phyloP scores from a whole-genome alignment of 2,113 vertebrate genomes.

The Micromys minutus region DNA sequence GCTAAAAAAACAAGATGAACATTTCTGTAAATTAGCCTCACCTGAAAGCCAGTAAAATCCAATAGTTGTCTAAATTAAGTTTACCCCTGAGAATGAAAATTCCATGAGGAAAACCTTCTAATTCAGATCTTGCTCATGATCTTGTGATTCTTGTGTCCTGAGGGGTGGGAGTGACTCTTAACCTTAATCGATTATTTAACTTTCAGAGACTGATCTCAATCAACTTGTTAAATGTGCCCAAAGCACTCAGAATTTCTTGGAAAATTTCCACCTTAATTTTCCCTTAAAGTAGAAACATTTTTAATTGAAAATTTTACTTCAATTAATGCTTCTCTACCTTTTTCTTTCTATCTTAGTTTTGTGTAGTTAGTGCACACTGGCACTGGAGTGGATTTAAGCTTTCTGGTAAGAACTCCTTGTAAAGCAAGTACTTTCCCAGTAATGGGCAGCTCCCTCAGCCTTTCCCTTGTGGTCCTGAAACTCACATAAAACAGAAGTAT shows the following conservation, averaged over 20 bases:
- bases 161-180: neutral
- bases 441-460: neutral
- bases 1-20: neutral
- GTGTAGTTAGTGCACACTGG: neutral
- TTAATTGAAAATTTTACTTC: neutral
- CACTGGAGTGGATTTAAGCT: neutral
- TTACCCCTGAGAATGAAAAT: neutral
- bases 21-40: neutral
- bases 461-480: neutral
- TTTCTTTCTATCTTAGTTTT: neutral
- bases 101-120: neutral
- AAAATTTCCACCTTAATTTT: neutral
- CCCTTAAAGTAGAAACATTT: neutral
- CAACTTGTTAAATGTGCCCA: neutral
- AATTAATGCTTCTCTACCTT: neutral
- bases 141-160: neutral
- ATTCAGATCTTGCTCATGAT: neutral
- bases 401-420: neutral
- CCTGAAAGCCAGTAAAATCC: neutral
- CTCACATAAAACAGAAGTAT: neutral
- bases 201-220: neutral
- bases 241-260: neutral
- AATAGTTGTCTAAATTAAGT: neutral
- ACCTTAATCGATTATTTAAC: neutral
- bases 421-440: neutral